Evolutionary conservation across 2,797 vertebrate genomes (phyloP).

Genomic region (Periparus ater): DNA sequence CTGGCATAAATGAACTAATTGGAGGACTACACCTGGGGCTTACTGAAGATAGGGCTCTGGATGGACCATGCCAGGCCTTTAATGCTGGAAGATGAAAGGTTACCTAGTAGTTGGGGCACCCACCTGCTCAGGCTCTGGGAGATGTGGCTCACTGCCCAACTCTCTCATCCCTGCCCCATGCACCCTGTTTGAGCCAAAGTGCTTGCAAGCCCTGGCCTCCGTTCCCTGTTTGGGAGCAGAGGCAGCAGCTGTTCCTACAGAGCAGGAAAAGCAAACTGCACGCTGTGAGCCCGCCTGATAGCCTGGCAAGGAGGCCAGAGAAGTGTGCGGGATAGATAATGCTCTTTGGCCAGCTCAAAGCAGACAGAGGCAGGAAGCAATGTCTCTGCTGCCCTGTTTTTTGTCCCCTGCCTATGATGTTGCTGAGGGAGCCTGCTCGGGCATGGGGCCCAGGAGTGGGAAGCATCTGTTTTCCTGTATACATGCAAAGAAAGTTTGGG

Average conservation of each 20-base stretch:
- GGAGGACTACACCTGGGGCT: neutral
- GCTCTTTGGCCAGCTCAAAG: neutral
- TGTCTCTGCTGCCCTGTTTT: neutral
- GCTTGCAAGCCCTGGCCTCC: neutral
- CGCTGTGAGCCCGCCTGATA: neutral
- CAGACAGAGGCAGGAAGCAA: slow-evolving; percentile 12
- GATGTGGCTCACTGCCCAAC: neutral
- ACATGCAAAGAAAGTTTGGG: slow-evolving; percentile 11
- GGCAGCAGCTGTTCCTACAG: neutral
- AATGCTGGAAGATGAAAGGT: neutral
- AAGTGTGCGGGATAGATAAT: neutral
- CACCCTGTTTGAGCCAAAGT: neutral
- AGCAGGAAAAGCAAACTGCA: neutral
- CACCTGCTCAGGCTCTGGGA: neutral
- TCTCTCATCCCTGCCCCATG: neutral
- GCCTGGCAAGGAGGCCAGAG: neutral
- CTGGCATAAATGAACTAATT: neutral
- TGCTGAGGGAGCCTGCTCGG: neutral
- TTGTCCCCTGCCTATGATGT: neutral
- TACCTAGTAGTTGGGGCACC: neutral
- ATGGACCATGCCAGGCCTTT: neutral
- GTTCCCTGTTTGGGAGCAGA: neutral
- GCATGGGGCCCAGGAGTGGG: neutral
- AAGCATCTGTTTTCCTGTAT: slow-evolving; percentile 68
- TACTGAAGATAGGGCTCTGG: neutral